Evolutionary conservation across 2,888 invertebrate species (phyloP), one percentile per base, ranked within the genome.

Genomic region (Itoplectis maculator): DNA sequence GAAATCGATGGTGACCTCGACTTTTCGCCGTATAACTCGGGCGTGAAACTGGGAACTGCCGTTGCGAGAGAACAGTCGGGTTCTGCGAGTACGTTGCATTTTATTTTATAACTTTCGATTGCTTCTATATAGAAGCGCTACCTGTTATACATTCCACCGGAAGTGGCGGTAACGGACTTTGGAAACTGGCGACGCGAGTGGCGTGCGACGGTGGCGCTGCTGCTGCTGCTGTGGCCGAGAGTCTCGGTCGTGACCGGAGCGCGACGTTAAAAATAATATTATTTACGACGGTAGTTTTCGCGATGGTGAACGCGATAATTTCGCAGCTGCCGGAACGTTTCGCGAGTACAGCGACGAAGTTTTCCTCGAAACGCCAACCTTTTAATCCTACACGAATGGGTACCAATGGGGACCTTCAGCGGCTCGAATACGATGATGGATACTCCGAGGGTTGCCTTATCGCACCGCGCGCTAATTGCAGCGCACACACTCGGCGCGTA

Each of bases 251-350:
- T 56, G 29, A 29, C 7, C 59, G 54, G 56, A 9, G 66, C 29
- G 56, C 42, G 75, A 68, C 37, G 76, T 61, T 77, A 51, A 69
- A 69, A 61, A 69, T 11, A 68, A 61, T 69, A 35, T 18, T 56
- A 56, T 66, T 77, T 77, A 69, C 20, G n/a, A 3, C 9, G 18
- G 56, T 20, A 29, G 6, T 56, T 56, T 35, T 54, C n/a, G n/a
- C n/a, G n/a, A n/a, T n/a, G n/a, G n/a, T n/a, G n/a, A n/a, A n/a
- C n/a, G n/a, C n/a, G n/a, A n/a, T n/a, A n/a, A n/a, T n/a, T n/a
- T n/a, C n/a, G n/a, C n/a, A n/a, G n/a, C n/a, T n/a, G 20, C 11
- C 23, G 20, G 9, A 20, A 20, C 18, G n/a, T n/a, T 29, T 5
- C 29, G 0, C 5, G 11, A 20, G 20, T 0, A 9, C 20, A 51